Evolutionary conservation across 2,888 invertebrate species (phyloP), one percentile per base, ranked within the genome.

Genomic region (Crioceris asparagi): DNA sequence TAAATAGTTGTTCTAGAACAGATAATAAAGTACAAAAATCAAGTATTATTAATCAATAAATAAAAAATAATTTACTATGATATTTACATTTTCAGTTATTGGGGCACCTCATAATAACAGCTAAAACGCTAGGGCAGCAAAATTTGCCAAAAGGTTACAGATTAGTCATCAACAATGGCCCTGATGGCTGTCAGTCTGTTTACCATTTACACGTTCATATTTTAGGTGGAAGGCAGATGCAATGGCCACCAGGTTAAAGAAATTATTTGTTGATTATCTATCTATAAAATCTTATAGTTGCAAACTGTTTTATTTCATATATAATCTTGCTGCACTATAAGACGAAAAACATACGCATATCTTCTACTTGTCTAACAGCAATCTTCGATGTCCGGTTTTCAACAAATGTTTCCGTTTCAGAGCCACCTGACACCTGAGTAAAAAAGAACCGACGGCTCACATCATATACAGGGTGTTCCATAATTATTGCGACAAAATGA

Each of bases 131-230:
- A 29, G 84, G 79, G 1, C 65, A 73, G 14, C 65, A 72, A 46
- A 67, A 72, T 4, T 67, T 77, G 1, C 75, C 75, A 0, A 71
- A 75, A 5, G 86, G 86, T 17, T 86, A 79, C 66, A 66, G 86
- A 5, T 56, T 85, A 6, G 78, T 86, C 3, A 74, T 88, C 32
- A 88, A 88, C 67, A 82, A 85, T 60, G 87, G 88, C 0, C 61
- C 68, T 1, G 71, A 86, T 47, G 88, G 86, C 0, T 78, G 79
- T n/a, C 88, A 90, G 60, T 79, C 79, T 4, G 85, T 88, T 2
- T 83, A 78, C 63, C 87, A 90, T 56, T 65, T 90, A 3, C 90
- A 90, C 55, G 55, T 88, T 17, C 88, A 90, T 59, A 77, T 90
- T 26, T 56, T 88, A 25, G 88, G 87, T 0, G 85, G 85, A 0